Percentiles rank a stretch among this genome's conserved stretches.
Evolutionary conservation across 2,888 invertebrate species (phyloP).

Genomic region (Parapristionchus giblindavisi): DNA sequence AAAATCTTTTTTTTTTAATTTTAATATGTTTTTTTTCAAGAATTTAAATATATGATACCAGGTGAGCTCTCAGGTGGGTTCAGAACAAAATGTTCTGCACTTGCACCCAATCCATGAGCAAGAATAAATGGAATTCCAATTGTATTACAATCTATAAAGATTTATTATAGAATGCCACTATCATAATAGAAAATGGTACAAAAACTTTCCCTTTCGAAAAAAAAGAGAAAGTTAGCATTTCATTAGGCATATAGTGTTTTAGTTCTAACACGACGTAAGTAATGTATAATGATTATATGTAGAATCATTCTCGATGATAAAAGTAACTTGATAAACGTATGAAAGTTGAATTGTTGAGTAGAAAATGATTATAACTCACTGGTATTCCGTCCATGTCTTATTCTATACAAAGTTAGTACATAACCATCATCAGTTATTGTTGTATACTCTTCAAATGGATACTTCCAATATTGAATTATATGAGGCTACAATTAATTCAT

Average conservation of each 20-base stretch:
- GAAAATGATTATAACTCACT: too few species aligned
- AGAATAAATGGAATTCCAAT: conserved; percentile 10
- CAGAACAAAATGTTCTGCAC: conserved; percentile 27
- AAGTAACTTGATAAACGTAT: too few species aligned
- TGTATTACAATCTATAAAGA: neutral
- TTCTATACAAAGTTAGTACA: neutral
- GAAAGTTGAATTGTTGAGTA: too few species aligned
- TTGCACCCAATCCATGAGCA: conserved; percentile 25
- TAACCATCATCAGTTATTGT: neutral
- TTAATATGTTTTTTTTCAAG: neutral
- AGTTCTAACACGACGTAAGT: too few species aligned
- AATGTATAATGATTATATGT: too few species aligned
- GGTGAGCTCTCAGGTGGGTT: conserved; percentile 21
- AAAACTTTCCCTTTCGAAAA: neutral
- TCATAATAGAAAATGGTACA: neutral
- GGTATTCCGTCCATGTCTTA: neutral
- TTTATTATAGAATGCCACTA: neutral
- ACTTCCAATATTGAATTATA: conserved; percentile 29
- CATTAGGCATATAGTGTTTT: too few species aligned
- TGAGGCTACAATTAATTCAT: neutral
- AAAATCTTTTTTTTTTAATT: neutral
- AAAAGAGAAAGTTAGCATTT: too few species aligned
- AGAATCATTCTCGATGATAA: too few species aligned
- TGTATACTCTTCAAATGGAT: conserved; percentile 13
- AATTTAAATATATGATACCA: neutral